Evolutionary conservation across 2,888 invertebrate genomes (phyloP).

Genomic region (Unio delphinus): DNA sequence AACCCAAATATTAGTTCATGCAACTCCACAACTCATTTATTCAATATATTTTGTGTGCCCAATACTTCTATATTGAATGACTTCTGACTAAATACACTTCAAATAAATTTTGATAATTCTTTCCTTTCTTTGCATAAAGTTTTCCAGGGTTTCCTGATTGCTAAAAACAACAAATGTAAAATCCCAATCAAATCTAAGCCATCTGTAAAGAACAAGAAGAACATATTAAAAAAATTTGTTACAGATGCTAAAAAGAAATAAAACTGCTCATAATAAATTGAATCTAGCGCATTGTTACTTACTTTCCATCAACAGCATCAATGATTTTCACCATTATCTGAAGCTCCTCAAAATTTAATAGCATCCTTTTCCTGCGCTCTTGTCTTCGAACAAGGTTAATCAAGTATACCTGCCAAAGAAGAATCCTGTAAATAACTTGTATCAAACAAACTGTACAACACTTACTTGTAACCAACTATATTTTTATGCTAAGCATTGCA

Average conservation of each 20-base stretch:
- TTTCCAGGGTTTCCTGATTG: too few relatives aligned
- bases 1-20: too few relatives aligned
- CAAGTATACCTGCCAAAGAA: constrained; percentile 77
- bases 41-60: too few relatives aligned
- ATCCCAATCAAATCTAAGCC: background rate
- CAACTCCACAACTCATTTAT: too few relatives aligned
- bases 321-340: constrained; percentile 84
- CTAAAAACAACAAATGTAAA: constrained; percentile 5
- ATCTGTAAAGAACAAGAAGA: background rate
- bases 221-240: too few relatives aligned
- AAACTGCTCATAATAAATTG: background rate
- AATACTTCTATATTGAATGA: too few relatives aligned
- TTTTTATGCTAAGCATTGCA: background rate
- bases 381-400: constrained; percentile 90
- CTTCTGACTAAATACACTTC: too few relatives aligned
- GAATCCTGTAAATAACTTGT: too few relatives aligned
- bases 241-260: background rate
- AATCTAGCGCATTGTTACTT: constrained; percentile 61
- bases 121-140: too few relatives aligned
- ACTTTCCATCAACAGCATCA: constrained; percentile 93
- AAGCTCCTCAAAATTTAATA: constrained; percentile 82
- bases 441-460: background rate
- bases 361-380: constrained; percentile 87
- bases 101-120: too few relatives aligned
- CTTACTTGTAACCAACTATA: too few relatives aligned